Evolutionary conservation across 2,113 vertebrate species (phyloP), one percentile per base, ranked within the genome.

Genomic region (Melanostigma gelatinosum): DNA sequence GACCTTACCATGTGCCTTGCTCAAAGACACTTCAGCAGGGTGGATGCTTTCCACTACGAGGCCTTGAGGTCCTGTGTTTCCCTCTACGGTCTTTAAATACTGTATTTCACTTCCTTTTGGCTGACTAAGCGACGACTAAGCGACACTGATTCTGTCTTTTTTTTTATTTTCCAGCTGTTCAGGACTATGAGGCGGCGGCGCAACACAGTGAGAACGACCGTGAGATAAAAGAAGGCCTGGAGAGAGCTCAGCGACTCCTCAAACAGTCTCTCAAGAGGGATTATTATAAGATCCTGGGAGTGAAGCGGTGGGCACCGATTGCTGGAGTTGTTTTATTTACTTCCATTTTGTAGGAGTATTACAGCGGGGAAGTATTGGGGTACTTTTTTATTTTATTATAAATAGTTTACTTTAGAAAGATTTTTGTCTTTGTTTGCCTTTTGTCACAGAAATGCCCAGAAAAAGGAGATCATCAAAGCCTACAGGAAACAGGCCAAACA

Each of bases 211-310:
- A 99, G 84, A 97, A 97, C 52, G 97, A 99, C 87, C 97, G 95
- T 60, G 95, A 97, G 91, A 95, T 99, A 76, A 97, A 95, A 73
- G 98, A 99, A 94, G 97, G 96, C 15, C 93, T 99, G 50, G 98
- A 99, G 79, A 96, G 93, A 95, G 97, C 97, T 61, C 97, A 99
- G 85, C 95, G 95, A 77, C 96, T 99, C 64, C 85, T 98, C 87
- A 99, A 99, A 87, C 98, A 99, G 90, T 99, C 98, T 0, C 95
- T 97, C 93, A 99, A 96, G 90, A 96, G 95, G 86, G 98, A 99
- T 93, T 99, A 99, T 88, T 99, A 99, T 85, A 99, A 99, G 94
- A 99, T 99, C 89, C 92, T 99, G 34, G 98, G 98, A 79, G 97
- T 99, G 55, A 99, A 99, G 95, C 97, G 98, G 98, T 99, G 80